These are phyloP conservation scores for Ammodramus savannarum DNA, from an alignment of 2,113 vertebrate genomes.

Conservation along the genomic window DNA sequence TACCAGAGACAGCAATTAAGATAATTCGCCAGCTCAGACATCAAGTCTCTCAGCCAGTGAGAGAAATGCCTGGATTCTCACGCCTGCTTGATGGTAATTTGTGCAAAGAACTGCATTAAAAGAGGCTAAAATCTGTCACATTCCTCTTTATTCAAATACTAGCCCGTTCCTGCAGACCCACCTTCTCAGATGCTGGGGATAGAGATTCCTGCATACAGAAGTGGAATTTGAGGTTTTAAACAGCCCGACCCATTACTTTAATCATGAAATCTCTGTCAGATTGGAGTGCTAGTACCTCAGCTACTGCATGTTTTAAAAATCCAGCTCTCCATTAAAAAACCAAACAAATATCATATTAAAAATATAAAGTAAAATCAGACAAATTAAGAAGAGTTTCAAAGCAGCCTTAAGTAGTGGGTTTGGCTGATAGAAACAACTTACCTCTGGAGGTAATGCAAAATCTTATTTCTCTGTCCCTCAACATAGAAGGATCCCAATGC, in stretches of 20 bases:
- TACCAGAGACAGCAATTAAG: background rate
- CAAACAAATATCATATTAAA: background rate
- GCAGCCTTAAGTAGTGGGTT: background rate
- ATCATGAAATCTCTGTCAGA: background rate
- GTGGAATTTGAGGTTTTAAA: background rate
- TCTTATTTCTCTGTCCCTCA: background rate
- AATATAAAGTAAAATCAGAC: background rate
- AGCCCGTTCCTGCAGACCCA: background rate
- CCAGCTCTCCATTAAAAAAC: rapidly evolving
- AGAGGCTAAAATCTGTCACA: background rate
- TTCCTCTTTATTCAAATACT: background rate
- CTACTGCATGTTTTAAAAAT: background rate
- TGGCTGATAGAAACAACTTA: background rate
- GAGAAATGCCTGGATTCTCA: background rate
- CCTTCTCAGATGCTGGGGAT: background rate
- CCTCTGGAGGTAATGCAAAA: background rate
- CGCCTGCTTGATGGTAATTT: background rate
- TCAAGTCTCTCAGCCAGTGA: background rate
- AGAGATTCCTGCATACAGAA: background rate
- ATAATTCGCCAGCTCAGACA: background rate
- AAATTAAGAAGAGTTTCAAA: background rate
- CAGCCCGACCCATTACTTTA: background rate
- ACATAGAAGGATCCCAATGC: background rate
- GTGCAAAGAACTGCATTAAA: background rate
- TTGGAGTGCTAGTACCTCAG: background rate